Percentiles rank a stretch among this genome's conserved stretches.
Conservation (phyloP, 2,888 invertebrate genomes). For the Limnephilus lunatus region DNA sequence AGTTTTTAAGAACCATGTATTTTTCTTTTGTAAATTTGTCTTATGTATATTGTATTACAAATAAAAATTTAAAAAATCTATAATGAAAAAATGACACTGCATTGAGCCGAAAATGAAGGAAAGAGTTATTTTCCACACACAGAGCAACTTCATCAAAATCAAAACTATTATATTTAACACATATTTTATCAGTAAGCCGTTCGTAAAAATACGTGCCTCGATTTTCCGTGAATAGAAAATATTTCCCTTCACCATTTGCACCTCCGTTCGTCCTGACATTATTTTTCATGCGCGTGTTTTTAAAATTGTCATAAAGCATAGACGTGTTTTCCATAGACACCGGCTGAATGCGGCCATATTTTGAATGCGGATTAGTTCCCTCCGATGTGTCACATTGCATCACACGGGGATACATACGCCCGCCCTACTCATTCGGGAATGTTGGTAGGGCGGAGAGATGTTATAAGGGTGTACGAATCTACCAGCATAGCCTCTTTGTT, state of each 20-base stretch:
- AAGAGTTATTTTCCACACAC: no score
- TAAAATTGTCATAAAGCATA: not conserved
- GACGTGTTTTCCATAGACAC: conserved; percentile 13
- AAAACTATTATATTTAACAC: no score
- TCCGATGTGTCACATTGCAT: conserved; percentile 46
- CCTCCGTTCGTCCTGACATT: not conserved
- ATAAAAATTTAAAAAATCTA: no score
- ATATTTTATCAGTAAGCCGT: not conserved
- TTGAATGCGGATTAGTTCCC: conserved; percentile 43
- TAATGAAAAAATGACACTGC: no score
- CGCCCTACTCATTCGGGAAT: not conserved
- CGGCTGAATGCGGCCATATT: not conserved
- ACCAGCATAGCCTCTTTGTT: not conserved
- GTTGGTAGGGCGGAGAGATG: not conserved
- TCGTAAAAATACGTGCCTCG: not conserved
- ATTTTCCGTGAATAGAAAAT: not conserved
- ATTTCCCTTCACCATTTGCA: not conserved
- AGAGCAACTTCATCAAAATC: no score
- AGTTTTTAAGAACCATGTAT: no score
- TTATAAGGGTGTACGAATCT: not conserved
- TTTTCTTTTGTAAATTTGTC: no score
- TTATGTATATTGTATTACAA: no score
- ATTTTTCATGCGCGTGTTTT: not conserved
- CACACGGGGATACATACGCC: not conserved
- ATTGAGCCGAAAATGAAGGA: no score